These are phyloP conservation scores for Stenolophus ochropezus DNA, from an alignment of 2,888 invertebrate genomes.

Conservation along the genomic window DNA sequence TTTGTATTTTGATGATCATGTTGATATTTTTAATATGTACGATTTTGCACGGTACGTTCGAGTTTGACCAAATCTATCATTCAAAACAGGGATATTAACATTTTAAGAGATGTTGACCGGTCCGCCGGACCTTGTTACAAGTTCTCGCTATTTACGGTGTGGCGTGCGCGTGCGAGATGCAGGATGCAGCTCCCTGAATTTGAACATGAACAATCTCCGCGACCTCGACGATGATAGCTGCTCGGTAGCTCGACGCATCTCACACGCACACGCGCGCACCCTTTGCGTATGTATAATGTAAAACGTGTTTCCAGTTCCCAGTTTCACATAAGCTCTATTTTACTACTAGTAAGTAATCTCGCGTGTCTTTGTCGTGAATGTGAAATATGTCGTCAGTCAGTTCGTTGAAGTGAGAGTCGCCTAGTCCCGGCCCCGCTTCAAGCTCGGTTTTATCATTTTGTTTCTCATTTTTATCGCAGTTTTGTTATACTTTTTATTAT, in stretches of 20 bases:
- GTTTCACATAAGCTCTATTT: constrained; percentile 59
- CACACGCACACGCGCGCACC: background rate
- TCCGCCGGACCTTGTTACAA: constrained; percentile 71
- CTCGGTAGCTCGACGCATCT: no score
- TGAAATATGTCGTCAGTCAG: background rate
- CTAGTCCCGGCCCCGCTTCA: constrained; percentile 48
- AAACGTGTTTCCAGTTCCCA: background rate
- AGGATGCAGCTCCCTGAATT: no score
- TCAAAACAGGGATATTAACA: constrained; percentile 70
- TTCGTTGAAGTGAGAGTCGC: constrained; percentile 34
- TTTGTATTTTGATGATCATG: constrained; percentile 68
- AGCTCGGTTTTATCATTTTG: constrained; percentile 54
- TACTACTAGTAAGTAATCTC: constrained; percentile 48
- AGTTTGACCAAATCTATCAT: constrained; percentile 71
- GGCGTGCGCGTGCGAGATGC: background rate
- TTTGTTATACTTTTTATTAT: constrained; percentile 67
- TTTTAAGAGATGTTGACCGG: constrained; percentile 69
- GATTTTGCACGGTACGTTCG: constrained; percentile 69
- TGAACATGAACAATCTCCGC: no score
- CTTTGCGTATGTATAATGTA: background rate
- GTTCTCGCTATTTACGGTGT: constrained; percentile 32
- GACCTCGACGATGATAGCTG: no score
- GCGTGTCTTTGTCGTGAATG: constrained; percentile 55
- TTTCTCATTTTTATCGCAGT: constrained; percentile 65
- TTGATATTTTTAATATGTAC: constrained; percentile 73